These are phyloP conservation scores for Enteromius thamalakanensis DNA, from an alignment of 2,797 vertebrate genomes.

Conservation along the genomic window DNA sequence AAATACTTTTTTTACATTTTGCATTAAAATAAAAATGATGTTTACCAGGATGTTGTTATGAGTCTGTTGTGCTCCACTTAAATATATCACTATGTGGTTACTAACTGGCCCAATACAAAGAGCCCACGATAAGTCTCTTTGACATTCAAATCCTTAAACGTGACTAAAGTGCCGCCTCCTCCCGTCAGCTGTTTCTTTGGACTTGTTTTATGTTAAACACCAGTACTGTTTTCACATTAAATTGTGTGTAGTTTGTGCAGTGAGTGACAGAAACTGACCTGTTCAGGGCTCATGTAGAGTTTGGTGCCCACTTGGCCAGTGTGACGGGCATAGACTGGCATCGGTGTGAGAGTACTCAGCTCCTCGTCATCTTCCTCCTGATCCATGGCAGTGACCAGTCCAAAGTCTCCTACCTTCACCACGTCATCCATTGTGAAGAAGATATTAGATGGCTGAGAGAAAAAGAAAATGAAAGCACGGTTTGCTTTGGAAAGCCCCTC, in stretches of 20 bases:
- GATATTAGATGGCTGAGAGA: constrained; percentile 95
- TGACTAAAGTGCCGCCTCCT: background rate
- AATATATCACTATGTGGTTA: background rate
- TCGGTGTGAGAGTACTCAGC: constrained; percentile 84
- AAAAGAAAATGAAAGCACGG: background rate
- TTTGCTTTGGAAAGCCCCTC: background rate
- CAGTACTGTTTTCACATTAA: background rate
- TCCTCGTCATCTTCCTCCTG: constrained; percentile 97
- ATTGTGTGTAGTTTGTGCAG: background rate
- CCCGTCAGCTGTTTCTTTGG: too few species aligned
- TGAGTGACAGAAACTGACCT: constrained; percentile 77
- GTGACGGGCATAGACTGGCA: constrained; percentile 91
- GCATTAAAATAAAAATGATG: background rate
- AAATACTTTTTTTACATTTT: background rate
- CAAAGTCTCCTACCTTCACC: constrained; percentile 98
- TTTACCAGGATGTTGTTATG: background rate
- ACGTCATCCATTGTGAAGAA: constrained; percentile 98
- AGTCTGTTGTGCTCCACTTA: background rate
- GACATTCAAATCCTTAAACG: background rate
- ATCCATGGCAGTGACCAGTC: constrained; percentile 97
- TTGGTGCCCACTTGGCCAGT: constrained; percentile 98
- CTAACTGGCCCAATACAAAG: background rate
- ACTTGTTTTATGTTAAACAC: too few species aligned
- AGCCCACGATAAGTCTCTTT: background rate
- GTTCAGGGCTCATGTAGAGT: constrained; percentile 99